Evolutionary conservation across 2,888 invertebrate genomes (phyloP).

Genomic region (Scaptomyza flava): DNA sequence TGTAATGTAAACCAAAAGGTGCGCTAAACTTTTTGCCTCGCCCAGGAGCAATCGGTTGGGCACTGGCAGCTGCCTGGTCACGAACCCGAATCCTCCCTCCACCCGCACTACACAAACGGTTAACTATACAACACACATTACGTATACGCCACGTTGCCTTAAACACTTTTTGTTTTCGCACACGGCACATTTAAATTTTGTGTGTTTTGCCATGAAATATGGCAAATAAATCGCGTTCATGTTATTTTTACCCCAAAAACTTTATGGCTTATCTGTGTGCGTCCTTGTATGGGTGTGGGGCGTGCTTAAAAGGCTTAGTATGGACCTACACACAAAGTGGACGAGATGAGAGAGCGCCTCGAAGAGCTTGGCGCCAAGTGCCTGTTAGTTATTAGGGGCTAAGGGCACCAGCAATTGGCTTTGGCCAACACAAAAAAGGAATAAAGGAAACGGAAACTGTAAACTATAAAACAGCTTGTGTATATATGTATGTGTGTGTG

Average conservation of each 20-base stretch:
- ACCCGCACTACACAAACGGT: slow-evolving; percentile 18
- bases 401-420: slow-evolving; percentile 65
- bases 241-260: slow-evolving; percentile 54
- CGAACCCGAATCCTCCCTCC: not conserved
- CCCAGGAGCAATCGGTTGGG: slow-evolving; percentile 23
- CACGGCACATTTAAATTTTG: slow-evolving; percentile 76
- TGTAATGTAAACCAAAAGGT: slow-evolving; percentile 64
- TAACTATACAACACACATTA: slow-evolving; percentile 63
- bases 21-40: slow-evolving; percentile 56
- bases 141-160: slow-evolving; percentile 74
- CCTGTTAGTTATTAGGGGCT: slow-evolving; percentile 73
- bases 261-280: slow-evolving; percentile 73
- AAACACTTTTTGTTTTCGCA: slow-evolving; percentile 76
- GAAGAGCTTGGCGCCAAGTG: slow-evolving; percentile 56
- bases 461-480: slow-evolving; percentile 15
- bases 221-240: slow-evolving; percentile 75
- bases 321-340: slow-evolving; percentile 1
- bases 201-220: slow-evolving; percentile 67
- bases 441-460: slow-evolving; percentile 2
- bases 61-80: slow-evolving; percentile 18
- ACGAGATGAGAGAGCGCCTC: slow-evolving; percentile 3
- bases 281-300: slow-evolving; percentile 41
- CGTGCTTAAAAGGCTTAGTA: slow-evolving; percentile 70
- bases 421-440: slow-evolving; percentile 18
- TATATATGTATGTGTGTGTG: not conserved